A percentile compares a stretch with the other conserved stretches of the same genome.
These are phyloP conservation scores for Tipula vernalis DNA, from an alignment of 2,888 invertebrate species.

Conservation along the genomic window DNA sequence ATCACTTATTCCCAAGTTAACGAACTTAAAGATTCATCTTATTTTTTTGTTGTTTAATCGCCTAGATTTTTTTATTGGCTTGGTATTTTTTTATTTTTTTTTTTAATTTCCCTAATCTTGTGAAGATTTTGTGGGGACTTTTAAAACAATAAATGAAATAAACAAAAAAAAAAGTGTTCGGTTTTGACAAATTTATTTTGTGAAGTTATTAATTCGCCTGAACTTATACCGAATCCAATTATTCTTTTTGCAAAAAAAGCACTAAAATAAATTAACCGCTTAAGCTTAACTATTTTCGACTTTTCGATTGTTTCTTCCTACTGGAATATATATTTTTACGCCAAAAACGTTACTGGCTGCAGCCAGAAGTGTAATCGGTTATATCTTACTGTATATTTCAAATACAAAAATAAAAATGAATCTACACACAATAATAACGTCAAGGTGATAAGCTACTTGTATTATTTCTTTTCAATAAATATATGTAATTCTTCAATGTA, in stretches of 20 bases:
- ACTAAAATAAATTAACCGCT: no score
- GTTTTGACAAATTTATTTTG: no score
- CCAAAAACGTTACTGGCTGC: no score
- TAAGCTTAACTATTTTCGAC: no score
- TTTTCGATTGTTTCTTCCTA: no score
- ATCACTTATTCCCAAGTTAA: not conserved
- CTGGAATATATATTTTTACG: no score
- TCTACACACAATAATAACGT: slow-evolving; percentile 9
- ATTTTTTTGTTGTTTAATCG: not conserved
- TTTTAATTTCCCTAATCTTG: not conserved
- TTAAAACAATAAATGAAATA: not conserved
- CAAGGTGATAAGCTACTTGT: slow-evolving; percentile 14
- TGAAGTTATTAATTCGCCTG: not conserved
- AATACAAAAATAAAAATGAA: not conserved
- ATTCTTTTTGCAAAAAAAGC: no score
- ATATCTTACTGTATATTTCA: not conserved
- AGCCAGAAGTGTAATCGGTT: not conserved
- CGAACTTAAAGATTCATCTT: not conserved
- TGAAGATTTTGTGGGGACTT: not conserved
- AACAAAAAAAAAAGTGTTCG: no score
- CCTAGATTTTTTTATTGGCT: not conserved
- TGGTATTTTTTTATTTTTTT: not conserved
- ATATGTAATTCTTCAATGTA: not conserved
- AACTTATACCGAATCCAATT: not conserved
- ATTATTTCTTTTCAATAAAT: slow-evolving; percentile 10